These are phyloP conservation scores for Chloromyia formosa DNA, from an alignment of 2,888 invertebrate genomes.

Conservation along the genomic window DNA sequence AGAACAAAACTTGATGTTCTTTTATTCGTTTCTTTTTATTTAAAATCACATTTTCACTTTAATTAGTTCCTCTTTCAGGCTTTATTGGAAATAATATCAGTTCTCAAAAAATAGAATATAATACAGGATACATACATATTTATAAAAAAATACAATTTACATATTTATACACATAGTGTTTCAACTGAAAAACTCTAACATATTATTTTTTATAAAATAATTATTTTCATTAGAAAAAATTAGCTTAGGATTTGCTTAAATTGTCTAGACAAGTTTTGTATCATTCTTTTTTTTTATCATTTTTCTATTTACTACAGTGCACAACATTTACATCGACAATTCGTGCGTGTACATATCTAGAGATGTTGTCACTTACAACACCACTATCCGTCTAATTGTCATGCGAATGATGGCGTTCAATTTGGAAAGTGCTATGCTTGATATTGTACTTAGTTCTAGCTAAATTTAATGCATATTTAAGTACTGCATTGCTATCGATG, in stretches of 20 bases:
- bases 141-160: constrained; percentile 28
- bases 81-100: constrained; percentile 31
- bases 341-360: too few species aligned
- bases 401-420: constrained; percentile 55
- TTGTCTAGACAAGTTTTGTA: not conserved
- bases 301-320: not conserved
- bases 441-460: constrained; percentile 59
- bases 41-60: not conserved
- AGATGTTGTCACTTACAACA: not conserved
- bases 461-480: constrained; percentile 57
- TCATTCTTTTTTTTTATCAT: constrained; percentile 18
- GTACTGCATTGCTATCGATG: constrained; percentile 56
- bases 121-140: constrained; percentile 17
- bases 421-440: constrained; percentile 62
- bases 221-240: constrained; percentile 11
- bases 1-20: too few species aligned
- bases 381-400: constrained; percentile 25
- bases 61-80: not conserved
- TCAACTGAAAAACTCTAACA: not conserved
- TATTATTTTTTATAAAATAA: constrained; percentile 27
- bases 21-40: too few species aligned
- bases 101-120: constrained; percentile 33
- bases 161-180: constrained; percentile 5
- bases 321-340: not conserved
- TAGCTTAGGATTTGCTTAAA: too few species aligned